A percentile compares a stretch with the other conserved stretches of the same genome.
phyloP scores from a whole-genome alignment of 2,113 vertebrate genomes.

The Phyllopteryx taeniolatus region DNA sequence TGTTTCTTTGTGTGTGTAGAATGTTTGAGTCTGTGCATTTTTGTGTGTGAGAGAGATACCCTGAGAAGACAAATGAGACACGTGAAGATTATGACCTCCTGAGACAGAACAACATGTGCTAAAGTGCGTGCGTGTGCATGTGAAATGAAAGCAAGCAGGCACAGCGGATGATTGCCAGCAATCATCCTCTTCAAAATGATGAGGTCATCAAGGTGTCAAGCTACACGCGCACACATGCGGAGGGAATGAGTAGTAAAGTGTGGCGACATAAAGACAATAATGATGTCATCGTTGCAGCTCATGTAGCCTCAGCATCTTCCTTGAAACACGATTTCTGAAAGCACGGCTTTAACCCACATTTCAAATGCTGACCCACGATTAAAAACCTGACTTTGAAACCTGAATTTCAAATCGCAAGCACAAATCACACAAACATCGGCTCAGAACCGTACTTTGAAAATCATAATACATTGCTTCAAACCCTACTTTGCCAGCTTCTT shows the following conservation, averaged over 20 bases:
- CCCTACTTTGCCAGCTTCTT: too few species aligned
- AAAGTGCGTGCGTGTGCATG: conserved; percentile 8
- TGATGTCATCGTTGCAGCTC: neutral
- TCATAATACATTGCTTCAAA: too few species aligned
- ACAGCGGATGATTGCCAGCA: conserved; percentile 38
- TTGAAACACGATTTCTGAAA: too few species aligned
- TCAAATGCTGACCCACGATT: too few species aligned
- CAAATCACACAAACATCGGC: too few species aligned
- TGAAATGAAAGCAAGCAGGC: conserved; percentile 5
- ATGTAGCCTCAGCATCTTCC: too few species aligned
- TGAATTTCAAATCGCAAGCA: too few species aligned
- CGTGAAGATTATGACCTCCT: conserved; percentile 40
- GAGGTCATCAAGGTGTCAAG: conserved; percentile 48
- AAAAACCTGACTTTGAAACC: too few species aligned
- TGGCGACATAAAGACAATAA: neutral
- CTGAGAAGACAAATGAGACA: conserved; percentile 29
- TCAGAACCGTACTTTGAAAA: too few species aligned
- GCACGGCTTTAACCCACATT: neutral
- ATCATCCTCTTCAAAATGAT: conserved; percentile 42
- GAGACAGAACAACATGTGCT: conserved; percentile 18
- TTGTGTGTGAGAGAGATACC: neutral
- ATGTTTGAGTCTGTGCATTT: neutral
- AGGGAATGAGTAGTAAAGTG: neutral
- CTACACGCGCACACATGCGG: conserved; percentile 18
- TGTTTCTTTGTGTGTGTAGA: neutral